Evolutionary conservation across 2,113 vertebrate genomes (phyloP), one percentile per base, ranked within the genome.

Genomic region (Caretta caretta): DNA sequence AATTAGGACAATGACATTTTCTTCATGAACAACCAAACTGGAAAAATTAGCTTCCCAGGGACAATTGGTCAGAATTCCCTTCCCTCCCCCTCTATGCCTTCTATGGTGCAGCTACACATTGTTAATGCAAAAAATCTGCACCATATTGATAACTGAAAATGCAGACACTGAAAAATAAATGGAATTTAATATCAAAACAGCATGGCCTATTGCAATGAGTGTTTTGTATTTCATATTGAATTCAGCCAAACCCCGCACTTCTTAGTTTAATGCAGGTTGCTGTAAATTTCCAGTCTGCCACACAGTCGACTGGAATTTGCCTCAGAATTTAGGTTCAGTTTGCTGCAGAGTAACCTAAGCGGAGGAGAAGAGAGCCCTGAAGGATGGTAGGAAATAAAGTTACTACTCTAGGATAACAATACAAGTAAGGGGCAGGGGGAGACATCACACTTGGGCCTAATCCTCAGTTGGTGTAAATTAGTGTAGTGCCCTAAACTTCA

Each of bases 61-160:
- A 79, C 91, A 96, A 81, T 10, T 48, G 54, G 88, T 82, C 54
- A 65, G 76, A 84, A 87, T 3, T 27, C 50, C 17, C 4, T 91
- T 94, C 94, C 91, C 29, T 49, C 91, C 91, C 38, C 35, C 65
- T 92, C 75, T 72, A 65, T 12, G 0, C 8, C 88, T 91, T 72
- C 51, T 25, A 59, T 46, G 92, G 62, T 19, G 42, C 75, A 48
- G 42, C 24, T 29, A 48, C 24, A 14, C 46, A 76, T 83, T 96
- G 48, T 89, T 87, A 93, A 87, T 69, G 84, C 25, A 91, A 29
- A 92, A 96, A 95, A 90, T 57, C 38, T 85, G 35, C 42, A 42
- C 90, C 83, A 93, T 31, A 76, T 1, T 76, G 46, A 84, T 92
- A 82, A n/a, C 10, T 78, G 57, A 80, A 50, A 90, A 31, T 56